Base-by-base conservation (phyloP, 2,113 vertebrate species). In the Microcebus tavaratra region DNA sequence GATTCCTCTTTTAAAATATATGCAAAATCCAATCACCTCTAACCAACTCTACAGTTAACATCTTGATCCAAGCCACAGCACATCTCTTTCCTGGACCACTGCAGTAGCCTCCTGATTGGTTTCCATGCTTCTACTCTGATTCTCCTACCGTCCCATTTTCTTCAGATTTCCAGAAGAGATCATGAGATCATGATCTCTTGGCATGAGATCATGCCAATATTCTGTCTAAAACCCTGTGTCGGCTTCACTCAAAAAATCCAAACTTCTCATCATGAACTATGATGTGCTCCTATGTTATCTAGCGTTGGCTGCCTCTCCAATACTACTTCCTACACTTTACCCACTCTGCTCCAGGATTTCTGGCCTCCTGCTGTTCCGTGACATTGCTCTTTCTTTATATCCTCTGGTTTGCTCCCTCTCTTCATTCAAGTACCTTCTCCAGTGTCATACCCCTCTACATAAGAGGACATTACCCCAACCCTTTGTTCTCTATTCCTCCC, bases 131-230 rank as follows among this genome's bases (percentile, higher is more conserved):
- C 68, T 57, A 17, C 15, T 14, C 36, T 31, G 29, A 15, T 42
- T 50, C 27, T n/a, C 11, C 5, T 25, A 2, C 1, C 23, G 11
- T 45, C 23, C 23, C 15, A 2, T 29, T 1, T 5, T 15, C 53
- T 75, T 48, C 31, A 36, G 5, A 25, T 2, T 8, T 5, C 9
- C 7, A 8, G 79, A 34, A 91, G 25, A 65, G 36, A 82, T 34
- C 1, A 73, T 39, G 3, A 83, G 31, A 50, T 27, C 14, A 31
- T 23, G 14, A n/a, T n/a, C n/a, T n/a, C n/a, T n/a, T n/a, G n/a
- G n/a, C n/a, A 73, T 39, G 3, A 83, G 31, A 50, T 27, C 14
- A 31, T 23, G 14, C 27, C 55, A 81, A 10, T 80, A 48, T 59
- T 93, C n/a, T 42, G 11, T 70, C 36, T 15, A 55, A 79, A 91